These are phyloP conservation scores for Platysteira castanea DNA, from an alignment of 2,113 vertebrate genomes.

Conservation along the genomic window DNA sequence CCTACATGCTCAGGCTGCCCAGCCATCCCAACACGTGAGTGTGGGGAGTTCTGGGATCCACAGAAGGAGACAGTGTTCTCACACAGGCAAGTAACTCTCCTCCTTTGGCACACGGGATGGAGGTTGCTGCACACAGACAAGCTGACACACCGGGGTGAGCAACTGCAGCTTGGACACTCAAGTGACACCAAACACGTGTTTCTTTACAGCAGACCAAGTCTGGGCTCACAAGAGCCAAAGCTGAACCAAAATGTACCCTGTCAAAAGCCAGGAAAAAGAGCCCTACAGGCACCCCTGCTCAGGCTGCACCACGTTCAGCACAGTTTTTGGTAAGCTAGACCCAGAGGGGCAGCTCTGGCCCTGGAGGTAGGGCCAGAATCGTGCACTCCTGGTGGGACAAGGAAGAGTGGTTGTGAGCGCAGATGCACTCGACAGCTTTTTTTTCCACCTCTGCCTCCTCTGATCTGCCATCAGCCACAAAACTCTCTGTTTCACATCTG, in stretches of 20 bases:
- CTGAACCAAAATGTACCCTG: accelerated
- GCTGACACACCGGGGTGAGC: background rate
- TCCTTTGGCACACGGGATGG: background rate
- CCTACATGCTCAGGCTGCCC: background rate
- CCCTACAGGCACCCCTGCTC: background rate
- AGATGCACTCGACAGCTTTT: background rate
- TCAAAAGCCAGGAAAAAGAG: background rate
- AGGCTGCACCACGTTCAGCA: accelerated
- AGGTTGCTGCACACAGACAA: background rate
- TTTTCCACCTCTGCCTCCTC: background rate
- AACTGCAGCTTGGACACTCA: background rate
- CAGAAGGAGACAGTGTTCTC: accelerated
- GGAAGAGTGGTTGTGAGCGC: accelerated
- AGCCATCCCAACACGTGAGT: accelerated
- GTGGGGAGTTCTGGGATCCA: background rate
- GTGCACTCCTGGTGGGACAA: background rate
- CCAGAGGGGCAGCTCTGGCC: background rate
- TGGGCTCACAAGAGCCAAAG: background rate
- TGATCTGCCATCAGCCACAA: background rate
- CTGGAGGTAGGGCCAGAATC: background rate
- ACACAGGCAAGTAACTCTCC: background rate
- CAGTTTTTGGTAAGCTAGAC: background rate
- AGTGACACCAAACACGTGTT: accelerated
- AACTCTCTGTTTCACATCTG: background rate
- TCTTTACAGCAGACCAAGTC: background rate